phyloP scores from a whole-genome alignment of 2,888 invertebrate genomes.

The Leptopilina syphax region DNA sequence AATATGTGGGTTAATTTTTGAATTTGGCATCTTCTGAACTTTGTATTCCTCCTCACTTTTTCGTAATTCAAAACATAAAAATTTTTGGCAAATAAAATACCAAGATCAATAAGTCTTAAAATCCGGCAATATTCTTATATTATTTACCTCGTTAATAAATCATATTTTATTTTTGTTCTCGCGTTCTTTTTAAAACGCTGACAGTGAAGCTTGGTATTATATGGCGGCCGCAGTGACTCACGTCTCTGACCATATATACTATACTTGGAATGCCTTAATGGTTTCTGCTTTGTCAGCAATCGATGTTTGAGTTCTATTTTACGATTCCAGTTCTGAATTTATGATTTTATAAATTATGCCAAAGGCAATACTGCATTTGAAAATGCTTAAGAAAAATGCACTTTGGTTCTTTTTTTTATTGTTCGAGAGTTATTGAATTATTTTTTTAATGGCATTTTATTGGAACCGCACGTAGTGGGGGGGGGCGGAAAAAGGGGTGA shows the following conservation, averaged over 20 bases:
- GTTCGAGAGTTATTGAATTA: too few relatives aligned
- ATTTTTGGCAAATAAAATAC: constrained; percentile 17
- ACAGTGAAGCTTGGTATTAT: background rate
- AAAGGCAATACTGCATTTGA: background rate
- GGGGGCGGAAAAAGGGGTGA: background rate
- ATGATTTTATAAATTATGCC: constrained; percentile 6
- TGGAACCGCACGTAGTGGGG: too few relatives aligned
- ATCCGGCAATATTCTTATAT: constrained; percentile 6
- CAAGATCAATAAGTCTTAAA: background rate
- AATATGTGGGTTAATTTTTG: too few relatives aligned
- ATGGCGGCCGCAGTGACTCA: background rate
- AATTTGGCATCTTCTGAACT: constrained; percentile 8
- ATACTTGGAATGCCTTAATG: constrained; percentile 18
- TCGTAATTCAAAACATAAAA: too few relatives aligned
- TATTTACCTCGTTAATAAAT: constrained; percentile 24
- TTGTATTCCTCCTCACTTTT: background rate
- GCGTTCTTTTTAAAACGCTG: constrained; percentile 13
- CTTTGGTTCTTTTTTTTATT: background rate
- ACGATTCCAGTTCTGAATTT: constrained; percentile 8
- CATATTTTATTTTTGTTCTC: constrained; percentile 22
- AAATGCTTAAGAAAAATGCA: background rate
- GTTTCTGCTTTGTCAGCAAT: constrained; percentile 28
- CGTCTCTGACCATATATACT: constrained; percentile 13
- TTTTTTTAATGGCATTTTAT: too few relatives aligned
- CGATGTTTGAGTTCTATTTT: constrained; percentile 9